Base-by-base conservation (phyloP, 2,797 vertebrate genomes). In the Gallirallus australis region DNA sequence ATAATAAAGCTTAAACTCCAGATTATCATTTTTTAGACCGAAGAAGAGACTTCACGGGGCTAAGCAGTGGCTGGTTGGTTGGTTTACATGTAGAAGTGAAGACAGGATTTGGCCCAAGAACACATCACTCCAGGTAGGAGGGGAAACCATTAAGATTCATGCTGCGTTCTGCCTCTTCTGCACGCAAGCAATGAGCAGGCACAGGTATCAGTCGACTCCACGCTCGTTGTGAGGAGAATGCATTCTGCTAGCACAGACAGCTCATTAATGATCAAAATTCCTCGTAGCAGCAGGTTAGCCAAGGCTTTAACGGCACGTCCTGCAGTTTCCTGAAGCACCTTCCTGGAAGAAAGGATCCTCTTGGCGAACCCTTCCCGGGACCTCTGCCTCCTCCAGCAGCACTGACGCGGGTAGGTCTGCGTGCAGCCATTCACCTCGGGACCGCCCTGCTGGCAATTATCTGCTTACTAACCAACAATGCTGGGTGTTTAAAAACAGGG, bases 381-480 rank as follows among this genome's bases (percentile, higher is more conserved):
- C n/a, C 6, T 0, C 28, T 52, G 47, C 11, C 27, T 25, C 21
- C 33, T 39, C 40, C 0, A 0, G 59, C 12, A 79, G 68, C 53
- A 82, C 39, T 8, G 1, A 10, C 31, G 8, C 1, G 0, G 24
- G 64, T 9, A 60, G 35, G n/a, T 84, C 59, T 83, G 73, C 2
- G 1, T 9, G 28, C 27, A 81, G 61, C 24, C 27, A 2, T 60
- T 47, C 65, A 7, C 1, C 6, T 10, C 30, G 14, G 37, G 12
- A 80, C 7, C 5, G 1, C 48, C 11, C 5, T 15, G n/a, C 33
- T 1, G 18, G 52, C 30, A 80, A 40, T 85, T 64, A 37, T 18
- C 50, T 47, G 40, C 45, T 77, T 64, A 45, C 59, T 12, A 37
- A 81, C 50, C 0, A 0, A 40, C 52, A 53, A 42, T 1, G 2